These are phyloP conservation scores for Norana najaformis DNA, from an alignment of 2,888 invertebrate genomes.

Conservation along the genomic window DNA sequence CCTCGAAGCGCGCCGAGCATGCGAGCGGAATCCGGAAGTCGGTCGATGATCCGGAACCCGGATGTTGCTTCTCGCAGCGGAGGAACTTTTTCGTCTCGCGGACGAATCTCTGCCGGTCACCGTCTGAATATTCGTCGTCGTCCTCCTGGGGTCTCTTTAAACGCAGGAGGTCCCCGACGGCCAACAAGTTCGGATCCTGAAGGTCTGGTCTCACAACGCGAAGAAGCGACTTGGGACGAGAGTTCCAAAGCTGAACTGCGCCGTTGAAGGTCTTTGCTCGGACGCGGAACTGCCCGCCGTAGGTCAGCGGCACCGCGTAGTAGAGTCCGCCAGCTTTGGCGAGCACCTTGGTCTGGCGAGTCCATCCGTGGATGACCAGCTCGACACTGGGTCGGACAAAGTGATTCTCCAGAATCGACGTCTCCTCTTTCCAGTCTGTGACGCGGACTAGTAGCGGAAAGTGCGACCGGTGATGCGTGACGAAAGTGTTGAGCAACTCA, in stretches of 20 bases:
- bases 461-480: slow-evolving; percentile 39
- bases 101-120: neutral
- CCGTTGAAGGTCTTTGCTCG: slow-evolving; percentile 38
- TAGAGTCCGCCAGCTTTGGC: slow-evolving; percentile 32
- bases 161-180: slow-evolving; percentile 40
- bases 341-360: slow-evolving; percentile 45
- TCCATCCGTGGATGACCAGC: slow-evolving; percentile 47
- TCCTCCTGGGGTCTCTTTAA: slow-evolving; percentile 36
- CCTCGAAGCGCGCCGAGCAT: slow-evolving; percentile 41
- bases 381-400: slow-evolving; percentile 42
- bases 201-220: slow-evolving; percentile 31
- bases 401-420: slow-evolving; percentile 44
- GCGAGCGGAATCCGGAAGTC: slow-evolving; percentile 40
- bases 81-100: slow-evolving; percentile 24
- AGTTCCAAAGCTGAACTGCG: slow-evolving; percentile 38
- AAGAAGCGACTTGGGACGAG: slow-evolving; percentile 41
- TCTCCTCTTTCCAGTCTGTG: slow-evolving; percentile 44
- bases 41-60: neutral
- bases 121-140: neutral
- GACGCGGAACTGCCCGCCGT: slow-evolving; percentile 44
- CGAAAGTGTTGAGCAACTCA: slow-evolving; percentile 41
- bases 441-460: slow-evolving; percentile 44
- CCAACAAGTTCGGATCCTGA: slow-evolving; percentile 31
- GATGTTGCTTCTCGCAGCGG: neutral
- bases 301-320: slow-evolving; percentile 46